Conservation (phyloP, 2,113 vertebrate genomes). For the Hippoglossus stenolepis region DNA sequence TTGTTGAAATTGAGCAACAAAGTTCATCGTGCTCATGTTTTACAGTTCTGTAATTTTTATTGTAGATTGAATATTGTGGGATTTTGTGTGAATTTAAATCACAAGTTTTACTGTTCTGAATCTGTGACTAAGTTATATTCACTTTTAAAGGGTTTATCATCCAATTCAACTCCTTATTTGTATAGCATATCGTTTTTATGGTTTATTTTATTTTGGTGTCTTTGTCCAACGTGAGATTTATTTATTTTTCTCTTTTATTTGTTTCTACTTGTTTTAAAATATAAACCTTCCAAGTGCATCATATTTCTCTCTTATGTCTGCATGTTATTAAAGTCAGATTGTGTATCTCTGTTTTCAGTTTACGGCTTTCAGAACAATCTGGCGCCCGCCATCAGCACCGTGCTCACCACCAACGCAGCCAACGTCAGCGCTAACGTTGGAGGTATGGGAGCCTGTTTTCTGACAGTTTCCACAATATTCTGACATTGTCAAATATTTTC, state of each 20-base stretch:
- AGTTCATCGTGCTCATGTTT: too few species aligned
- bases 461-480: not conserved
- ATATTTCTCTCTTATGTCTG: not conserved
- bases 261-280: not conserved
- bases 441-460: conserved; percentile 46
- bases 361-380: conserved; percentile 81
- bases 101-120: too few species aligned
- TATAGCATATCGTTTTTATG: too few species aligned
- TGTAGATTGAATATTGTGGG: too few species aligned
- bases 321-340: not conserved
- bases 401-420: conserved; percentile 70
- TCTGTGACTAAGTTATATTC: too few species aligned
- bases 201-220: too few species aligned
- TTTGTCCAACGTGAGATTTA: not conserved
- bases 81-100: too few species aligned
- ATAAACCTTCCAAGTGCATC: too few species aligned
- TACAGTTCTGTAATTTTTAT: too few species aligned
- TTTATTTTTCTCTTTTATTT: not conserved
- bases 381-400: conserved; percentile 59
- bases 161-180: too few species aligned
- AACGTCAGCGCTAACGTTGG: conserved; percentile 49
- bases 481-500: not conserved
- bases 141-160: too few species aligned
- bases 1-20: too few species aligned
- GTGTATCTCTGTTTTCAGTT: conserved; percentile 58